A percentile compares a stretch with the other conserved stretches of the same genome.
These are phyloP conservation scores for Leptopterna dolabrata DNA, from an alignment of 2,888 invertebrate species.

Conservation along the genomic window DNA sequence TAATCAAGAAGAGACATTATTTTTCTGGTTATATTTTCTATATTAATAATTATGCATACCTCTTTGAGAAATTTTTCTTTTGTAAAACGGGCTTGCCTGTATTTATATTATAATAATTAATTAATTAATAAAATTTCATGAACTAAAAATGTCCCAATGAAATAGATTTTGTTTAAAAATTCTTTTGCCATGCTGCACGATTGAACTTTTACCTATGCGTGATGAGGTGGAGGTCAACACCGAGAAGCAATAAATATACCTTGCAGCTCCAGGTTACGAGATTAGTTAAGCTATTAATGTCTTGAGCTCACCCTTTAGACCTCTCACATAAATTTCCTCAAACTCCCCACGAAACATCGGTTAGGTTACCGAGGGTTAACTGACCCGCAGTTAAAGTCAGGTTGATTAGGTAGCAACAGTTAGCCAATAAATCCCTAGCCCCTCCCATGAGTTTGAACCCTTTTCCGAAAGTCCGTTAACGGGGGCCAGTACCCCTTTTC, in stretches of 20 bases:
- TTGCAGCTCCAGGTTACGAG: conserved; percentile 8
- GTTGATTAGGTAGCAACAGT: conserved; percentile 51
- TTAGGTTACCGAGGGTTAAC: conserved; percentile 29
- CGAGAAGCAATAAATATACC: not conserved
- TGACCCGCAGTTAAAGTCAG: conserved; percentile 36
- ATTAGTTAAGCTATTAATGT: conserved; percentile 25
- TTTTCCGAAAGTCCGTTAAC: not conserved
- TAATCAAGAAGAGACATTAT: too few relatives aligned
- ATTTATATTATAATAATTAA: too few relatives aligned
- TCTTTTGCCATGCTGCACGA: too few relatives aligned
- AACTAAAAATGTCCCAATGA: too few relatives aligned
- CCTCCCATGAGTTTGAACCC: not conserved
- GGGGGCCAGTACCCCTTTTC: not conserved
- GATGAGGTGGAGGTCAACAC: not conserved
- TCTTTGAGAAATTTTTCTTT: too few relatives aligned
- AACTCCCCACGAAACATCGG: conserved; percentile 51
- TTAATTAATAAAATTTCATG: too few relatives aligned
- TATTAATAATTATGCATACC: too few relatives aligned
- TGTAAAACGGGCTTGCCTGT: too few relatives aligned
- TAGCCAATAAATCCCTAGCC: conserved; percentile 46
- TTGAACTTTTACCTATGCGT: not conserved
- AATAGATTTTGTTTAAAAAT: too few relatives aligned
- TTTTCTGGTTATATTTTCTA: too few relatives aligned
- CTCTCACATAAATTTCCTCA: conserved; percentile 21
- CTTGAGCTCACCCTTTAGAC: conserved; percentile 44